A percentile compares a stretch with the other conserved stretches of the same genome.
Conservation (phyloP, 2,888 invertebrate genomes). For the Phymatocera aterrima region DNA sequence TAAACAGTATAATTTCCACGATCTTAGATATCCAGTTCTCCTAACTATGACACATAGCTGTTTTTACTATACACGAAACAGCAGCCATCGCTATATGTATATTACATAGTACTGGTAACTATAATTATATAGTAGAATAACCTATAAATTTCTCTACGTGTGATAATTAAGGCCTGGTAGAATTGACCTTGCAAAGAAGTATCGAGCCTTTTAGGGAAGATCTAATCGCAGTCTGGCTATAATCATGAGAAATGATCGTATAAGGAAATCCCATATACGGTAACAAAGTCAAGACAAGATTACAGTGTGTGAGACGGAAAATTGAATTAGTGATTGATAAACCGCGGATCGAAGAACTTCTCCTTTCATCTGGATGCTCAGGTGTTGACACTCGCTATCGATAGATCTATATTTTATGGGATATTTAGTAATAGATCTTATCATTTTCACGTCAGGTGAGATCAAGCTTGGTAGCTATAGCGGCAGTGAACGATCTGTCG, state of each 20-base stretch:
- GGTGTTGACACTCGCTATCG: background rate
- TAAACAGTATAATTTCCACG: no score
- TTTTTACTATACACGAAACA: no score
- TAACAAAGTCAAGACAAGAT: background rate
- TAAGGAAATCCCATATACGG: conserved; percentile 12
- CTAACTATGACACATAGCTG: no score
- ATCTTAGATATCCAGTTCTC: no score
- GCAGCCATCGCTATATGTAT: no score
- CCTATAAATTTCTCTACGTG: background rate
- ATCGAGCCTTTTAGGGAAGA: background rate
- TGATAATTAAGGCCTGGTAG: background rate
- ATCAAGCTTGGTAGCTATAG: conserved; percentile 14
- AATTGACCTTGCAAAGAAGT: background rate
- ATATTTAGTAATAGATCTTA: conserved; percentile 13
- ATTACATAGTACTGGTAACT: no score
- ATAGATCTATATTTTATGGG: background rate
- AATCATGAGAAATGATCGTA: no score
- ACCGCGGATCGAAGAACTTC: background rate
- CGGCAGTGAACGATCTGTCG: background rate
- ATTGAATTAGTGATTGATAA: background rate
- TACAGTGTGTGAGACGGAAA: no score
- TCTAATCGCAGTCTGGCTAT: background rate
- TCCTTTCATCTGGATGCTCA: background rate
- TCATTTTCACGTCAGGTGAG: conserved; percentile 28
- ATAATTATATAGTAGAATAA: no score